Conservation (phyloP, 2,113 vertebrate species). For the Periophthalmus modestus region DNA sequence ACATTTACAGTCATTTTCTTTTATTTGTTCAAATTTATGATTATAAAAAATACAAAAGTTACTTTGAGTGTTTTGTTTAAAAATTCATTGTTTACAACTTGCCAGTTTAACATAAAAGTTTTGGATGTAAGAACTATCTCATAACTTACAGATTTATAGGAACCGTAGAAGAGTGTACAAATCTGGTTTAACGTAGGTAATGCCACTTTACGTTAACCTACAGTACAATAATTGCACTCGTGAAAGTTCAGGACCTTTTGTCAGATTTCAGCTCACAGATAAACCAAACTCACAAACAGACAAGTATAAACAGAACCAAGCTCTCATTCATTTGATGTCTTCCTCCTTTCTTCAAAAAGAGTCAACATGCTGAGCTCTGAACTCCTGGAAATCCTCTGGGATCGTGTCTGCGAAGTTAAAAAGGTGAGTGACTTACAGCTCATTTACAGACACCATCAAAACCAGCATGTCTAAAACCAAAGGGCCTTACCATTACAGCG, state of each 20-base stretch:
- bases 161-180: conserved; percentile 22
- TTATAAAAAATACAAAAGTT: not conserved
- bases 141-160: conserved; percentile 27
- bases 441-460: conserved; percentile 8
- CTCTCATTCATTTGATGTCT: conserved; percentile 22
- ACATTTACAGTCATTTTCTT: not conserved
- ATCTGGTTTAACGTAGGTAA: not conserved
- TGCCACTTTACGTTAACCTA: conserved; percentile 13
- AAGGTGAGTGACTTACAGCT: conserved; percentile 2
- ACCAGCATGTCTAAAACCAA: not conserved
- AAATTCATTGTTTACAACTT: not conserved
- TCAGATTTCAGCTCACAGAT: conserved; percentile 22
- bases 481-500: conserved; percentile 93
- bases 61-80: not conserved
- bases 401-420: conserved; percentile 71
- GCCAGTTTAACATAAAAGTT: not conserved
- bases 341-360: conserved; percentile 44
- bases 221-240: conserved; percentile 46
- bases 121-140: not conserved
- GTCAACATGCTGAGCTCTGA: conserved; percentile 71
- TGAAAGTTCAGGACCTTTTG: conserved; percentile 38
- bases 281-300: conserved; percentile 2
- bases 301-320: not conserved
- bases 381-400: conserved; percentile 80
- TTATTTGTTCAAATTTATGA: not conserved